Conservation (phyloP, 2,888 invertebrate genomes). For the Ennomos erosarius region DNA sequence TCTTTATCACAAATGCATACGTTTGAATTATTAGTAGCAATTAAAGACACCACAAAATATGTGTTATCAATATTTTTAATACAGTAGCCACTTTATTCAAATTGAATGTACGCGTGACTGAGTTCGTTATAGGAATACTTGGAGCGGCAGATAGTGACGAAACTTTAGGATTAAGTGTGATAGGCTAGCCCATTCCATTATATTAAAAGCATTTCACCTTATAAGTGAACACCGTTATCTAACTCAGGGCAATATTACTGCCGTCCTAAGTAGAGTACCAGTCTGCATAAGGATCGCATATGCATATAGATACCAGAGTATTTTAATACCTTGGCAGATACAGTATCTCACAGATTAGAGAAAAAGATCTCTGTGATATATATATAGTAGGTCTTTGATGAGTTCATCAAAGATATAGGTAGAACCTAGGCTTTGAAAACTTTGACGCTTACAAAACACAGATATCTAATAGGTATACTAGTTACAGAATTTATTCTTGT, state of each 20-base stretch:
- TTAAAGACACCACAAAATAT: slow-evolving; percentile 77
- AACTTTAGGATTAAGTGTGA: slow-evolving; percentile 39
- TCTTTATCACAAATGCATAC: slow-evolving; percentile 72
- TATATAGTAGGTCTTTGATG: too few relatives aligned
- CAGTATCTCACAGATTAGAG: neutral
- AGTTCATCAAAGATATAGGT: too few relatives aligned
- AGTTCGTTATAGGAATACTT: slow-evolving; percentile 73
- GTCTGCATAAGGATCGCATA: neutral
- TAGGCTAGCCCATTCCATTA: slow-evolving; percentile 37
- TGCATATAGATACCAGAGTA: too few relatives aligned
- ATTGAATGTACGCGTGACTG: slow-evolving; percentile 80
- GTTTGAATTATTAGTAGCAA: slow-evolving; percentile 80
- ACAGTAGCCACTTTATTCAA: slow-evolving; percentile 81
- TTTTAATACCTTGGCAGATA: too few relatives aligned
- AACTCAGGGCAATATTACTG: slow-evolving; percentile 6
- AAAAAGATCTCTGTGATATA: too few relatives aligned
- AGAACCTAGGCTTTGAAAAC: too few relatives aligned
- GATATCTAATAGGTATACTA: too few relatives aligned
- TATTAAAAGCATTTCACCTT: slow-evolving; percentile 38
- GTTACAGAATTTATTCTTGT: too few relatives aligned
- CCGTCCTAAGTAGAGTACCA: neutral
- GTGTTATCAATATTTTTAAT: slow-evolving; percentile 82
- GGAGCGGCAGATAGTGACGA: slow-evolving; percentile 63
- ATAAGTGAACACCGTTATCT: slow-evolving; percentile 17
- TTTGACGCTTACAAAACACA: too few relatives aligned